Conservation (phyloP, 2,888 invertebrate species). For the Watsonalla cultraria region DNA sequence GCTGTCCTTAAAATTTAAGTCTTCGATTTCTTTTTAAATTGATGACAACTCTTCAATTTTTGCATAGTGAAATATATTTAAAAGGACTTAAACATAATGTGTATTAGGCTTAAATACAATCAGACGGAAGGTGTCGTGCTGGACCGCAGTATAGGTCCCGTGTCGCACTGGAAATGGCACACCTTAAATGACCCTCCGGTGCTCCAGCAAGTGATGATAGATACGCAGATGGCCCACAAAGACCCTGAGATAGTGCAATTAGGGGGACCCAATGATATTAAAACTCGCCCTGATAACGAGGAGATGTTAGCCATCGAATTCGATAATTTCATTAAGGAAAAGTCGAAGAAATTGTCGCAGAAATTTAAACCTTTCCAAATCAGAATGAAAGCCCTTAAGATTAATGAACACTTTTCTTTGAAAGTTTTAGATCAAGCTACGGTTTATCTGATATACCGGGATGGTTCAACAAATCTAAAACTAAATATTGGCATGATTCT, state of each 20-base stretch:
- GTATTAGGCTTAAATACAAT: slow-evolving; percentile 61
- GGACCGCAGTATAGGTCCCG: slow-evolving; percentile 59
- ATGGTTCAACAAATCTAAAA: slow-evolving; percentile 59
- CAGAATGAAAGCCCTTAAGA: slow-evolving; percentile 67
- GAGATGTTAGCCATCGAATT: slow-evolving; percentile 69
- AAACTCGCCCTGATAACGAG: slow-evolving; percentile 46
- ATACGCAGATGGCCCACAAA: slow-evolving; percentile 60
- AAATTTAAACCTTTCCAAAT: slow-evolving; percentile 67
- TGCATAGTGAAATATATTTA: no score
- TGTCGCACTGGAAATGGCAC: slow-evolving; percentile 71
- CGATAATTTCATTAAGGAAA: slow-evolving; percentile 66
- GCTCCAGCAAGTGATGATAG: slow-evolving; percentile 69
- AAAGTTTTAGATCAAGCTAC: slow-evolving; percentile 63
- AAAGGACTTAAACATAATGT: no score
- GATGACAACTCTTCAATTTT: no score
- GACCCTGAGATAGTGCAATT: slow-evolving; percentile 56
- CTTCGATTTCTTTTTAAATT: no score
- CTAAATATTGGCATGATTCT: slow-evolving; percentile 69
- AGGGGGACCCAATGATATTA: slow-evolving; percentile 27
- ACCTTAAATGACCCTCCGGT: slow-evolving; percentile 67
- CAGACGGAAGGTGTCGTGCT: slow-evolving; percentile 70
- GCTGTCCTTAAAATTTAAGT: no score
- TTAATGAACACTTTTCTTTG: slow-evolving; percentile 66
- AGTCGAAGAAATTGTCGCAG: slow-evolving; percentile 56
- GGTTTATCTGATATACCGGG: slow-evolving; percentile 58